Conservation (phyloP, 2,797 vertebrate species). For the Echeneis naucrates region DNA sequence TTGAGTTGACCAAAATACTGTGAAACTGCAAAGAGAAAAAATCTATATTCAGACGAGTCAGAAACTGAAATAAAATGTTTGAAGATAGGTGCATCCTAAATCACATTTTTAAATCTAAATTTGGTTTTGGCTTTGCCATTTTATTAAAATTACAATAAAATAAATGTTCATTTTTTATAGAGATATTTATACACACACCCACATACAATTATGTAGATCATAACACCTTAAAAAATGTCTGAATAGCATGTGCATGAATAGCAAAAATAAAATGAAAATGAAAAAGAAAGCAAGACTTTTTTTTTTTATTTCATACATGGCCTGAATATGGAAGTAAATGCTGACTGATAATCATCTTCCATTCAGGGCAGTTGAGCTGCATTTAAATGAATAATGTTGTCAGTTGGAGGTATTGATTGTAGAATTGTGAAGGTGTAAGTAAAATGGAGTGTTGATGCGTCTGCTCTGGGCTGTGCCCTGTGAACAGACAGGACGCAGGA, state of each 20-base stretch:
- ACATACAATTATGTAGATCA: background rate
- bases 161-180: background rate
- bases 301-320: slow-evolving; percentile 3
- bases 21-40: background rate
- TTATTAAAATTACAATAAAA: slow-evolving; percentile 6
- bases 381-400: slow-evolving; percentile 75
- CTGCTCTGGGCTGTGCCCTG: slow-evolving; percentile 51
- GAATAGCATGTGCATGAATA: no score
- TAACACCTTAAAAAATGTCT: slow-evolving; percentile 1
- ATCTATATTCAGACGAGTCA: background rate
- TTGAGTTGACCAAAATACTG: background rate
- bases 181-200: background rate
- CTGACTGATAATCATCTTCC: slow-evolving; percentile 14
- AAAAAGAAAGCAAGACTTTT: no score
- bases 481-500: slow-evolving; percentile 63
- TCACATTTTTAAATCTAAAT: background rate
- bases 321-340: slow-evolving; percentile 13
- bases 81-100: background rate
- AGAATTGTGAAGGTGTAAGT: slow-evolving; percentile 73
- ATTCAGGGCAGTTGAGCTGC: slow-evolving; percentile 55
- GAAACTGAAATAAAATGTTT: background rate
- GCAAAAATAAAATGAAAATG: no score
- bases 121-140: background rate
- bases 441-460: slow-evolving; percentile 70
- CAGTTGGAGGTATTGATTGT: slow-evolving; percentile 76